Conservation (phyloP, 2,113 vertebrate genomes). For the Halichoerus grypus region DNA sequence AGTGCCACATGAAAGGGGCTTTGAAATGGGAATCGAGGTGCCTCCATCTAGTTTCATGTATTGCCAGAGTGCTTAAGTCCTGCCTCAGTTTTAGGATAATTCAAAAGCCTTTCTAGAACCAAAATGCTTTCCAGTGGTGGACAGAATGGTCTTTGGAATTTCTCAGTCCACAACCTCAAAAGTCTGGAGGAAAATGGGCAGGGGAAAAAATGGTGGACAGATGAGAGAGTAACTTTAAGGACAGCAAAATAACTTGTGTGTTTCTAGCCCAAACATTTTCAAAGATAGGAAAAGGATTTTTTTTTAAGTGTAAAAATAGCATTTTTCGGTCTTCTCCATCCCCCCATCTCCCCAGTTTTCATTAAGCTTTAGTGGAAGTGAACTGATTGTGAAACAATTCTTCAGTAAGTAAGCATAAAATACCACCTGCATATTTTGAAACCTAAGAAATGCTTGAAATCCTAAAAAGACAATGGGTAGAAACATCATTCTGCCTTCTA, state of each 20-base stretch:
- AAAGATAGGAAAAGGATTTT: not conserved
- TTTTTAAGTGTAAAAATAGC: not conserved
- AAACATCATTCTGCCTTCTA: not conserved
- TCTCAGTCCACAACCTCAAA: not conserved
- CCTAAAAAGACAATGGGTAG: not conserved
- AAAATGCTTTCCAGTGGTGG: not conserved
- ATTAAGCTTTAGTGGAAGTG: not conserved
- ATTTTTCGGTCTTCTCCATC: not conserved
- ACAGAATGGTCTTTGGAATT: not conserved
- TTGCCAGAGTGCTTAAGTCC: not conserved
- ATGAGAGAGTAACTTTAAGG: not conserved
- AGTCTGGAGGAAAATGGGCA: not conserved
- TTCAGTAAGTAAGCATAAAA: not conserved
- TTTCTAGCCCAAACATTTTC: not conserved
- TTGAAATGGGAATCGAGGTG: constrained; percentile 17
- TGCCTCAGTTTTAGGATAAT: not conserved
- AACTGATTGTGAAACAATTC: constrained; percentile 25
- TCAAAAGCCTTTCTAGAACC: not conserved
- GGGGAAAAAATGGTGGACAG: not conserved
- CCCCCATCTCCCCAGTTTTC: not conserved
- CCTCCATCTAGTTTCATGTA: not conserved
- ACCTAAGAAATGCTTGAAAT: not conserved
- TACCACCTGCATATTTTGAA: not conserved
- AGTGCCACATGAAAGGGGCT: constrained; percentile 5
- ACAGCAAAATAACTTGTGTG: not conserved